Evolutionary conservation across 2,113 vertebrate species (phyloP), one percentile per base, ranked within the genome.

Genomic region (Petroica traversi): DNA sequence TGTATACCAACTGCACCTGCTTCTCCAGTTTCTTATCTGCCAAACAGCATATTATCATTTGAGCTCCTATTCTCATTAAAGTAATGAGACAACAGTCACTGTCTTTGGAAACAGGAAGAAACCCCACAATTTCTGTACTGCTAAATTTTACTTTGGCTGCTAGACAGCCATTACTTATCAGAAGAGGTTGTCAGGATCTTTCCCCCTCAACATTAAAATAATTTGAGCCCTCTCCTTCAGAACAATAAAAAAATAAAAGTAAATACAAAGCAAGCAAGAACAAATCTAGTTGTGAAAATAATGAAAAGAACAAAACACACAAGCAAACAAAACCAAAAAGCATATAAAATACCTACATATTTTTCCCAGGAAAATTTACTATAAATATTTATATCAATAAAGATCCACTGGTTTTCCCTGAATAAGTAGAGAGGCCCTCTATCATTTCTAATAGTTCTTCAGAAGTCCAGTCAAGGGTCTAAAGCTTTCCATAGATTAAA

Each of bases 211-310:
- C 1, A 9, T 38, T 33, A 66, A 49, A 75, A 92, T 14, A 71
- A 58, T 19, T 33, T 22, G 4, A 81, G 17, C n/a, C 9, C 8
- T n/a, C 19, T 72, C 11, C 40, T 25, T 71, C 3, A 41, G 20
- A 0, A 2, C 5, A 40, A 29, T 33, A 61, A n/a, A n/a, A n/a
- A n/a, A n/a, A n/a, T n/a, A 54, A 33, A 40, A 9, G 8, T 6
- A 69, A 38, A 46, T 34, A 66, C 17, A 29, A 52, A 2, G 9
- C 46, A 61, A 61, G 9, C 11, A 81, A 43, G 13, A 51, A 33
- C 9, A 89, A 84, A 55, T 9, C 12, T 59, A 75, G 11, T 12
- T 85, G 25, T 72, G 26, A 81, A 93, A 84, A 64, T 73, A 8
- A 58, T 10, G 17, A 68, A 46, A 86, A 84, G 43, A 2, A 3